These are phyloP conservation scores for Gymnothorax reevesii DNA, from an alignment of 2,797 vertebrate genomes.

Conservation along the genomic window DNA sequence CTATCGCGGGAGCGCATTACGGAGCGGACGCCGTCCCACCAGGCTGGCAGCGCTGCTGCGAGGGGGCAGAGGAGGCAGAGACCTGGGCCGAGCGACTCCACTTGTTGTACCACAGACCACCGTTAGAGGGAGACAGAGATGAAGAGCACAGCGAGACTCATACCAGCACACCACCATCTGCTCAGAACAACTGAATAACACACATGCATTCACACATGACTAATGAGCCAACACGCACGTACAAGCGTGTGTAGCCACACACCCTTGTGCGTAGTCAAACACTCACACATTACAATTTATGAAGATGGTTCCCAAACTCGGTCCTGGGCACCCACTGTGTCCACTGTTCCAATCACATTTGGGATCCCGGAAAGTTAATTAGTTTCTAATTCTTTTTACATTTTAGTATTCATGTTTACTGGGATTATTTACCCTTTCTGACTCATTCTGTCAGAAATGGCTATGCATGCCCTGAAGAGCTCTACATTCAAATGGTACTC, in stretches of 20 bases:
- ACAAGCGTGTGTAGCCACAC: neutral
- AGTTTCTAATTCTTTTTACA: no score
- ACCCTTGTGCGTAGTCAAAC: neutral
- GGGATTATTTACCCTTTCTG: no score
- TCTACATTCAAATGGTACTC: no score
- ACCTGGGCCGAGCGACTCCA: slow-evolving; percentile 79
- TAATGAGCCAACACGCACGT: neutral
- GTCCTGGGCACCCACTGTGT: no score
- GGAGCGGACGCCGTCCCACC: slow-evolving; percentile 83
- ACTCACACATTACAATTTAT: neutral
- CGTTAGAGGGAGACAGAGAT: slow-evolving; percentile 50
- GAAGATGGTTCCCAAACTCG: no score
- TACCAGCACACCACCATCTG: neutral
- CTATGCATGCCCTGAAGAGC: no score
- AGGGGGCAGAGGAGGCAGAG: slow-evolving; percentile 85
- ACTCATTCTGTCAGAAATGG: no score
- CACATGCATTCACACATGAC: neutral
- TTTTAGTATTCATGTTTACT: no score
- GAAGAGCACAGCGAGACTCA: neutral
- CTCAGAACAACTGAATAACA: neutral
- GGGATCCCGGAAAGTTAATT: no score
- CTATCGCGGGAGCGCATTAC: slow-evolving; percentile 94
- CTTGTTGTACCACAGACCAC: slow-evolving; percentile 75
- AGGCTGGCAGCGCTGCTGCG: slow-evolving; percentile 88
- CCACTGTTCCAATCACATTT: no score